Conservation (phyloP, 2,113 vertebrate species). For the Gymnobelideus leadbeateri region DNA sequence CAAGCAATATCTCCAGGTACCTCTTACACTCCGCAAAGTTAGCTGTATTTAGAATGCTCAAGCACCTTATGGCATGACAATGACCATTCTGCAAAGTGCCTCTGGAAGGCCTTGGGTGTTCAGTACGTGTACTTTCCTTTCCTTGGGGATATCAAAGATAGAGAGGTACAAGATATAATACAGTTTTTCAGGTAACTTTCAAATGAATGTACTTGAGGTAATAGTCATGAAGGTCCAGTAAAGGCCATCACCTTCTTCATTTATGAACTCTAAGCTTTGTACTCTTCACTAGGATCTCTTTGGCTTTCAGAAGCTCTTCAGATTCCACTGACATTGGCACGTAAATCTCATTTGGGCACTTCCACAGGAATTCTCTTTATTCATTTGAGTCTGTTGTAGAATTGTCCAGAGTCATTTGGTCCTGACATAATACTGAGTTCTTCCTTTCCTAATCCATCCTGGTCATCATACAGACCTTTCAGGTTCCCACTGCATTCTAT, state of each 20-base stretch:
- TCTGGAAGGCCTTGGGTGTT: constrained; percentile 97
- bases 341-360: constrained; percentile 98
- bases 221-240: constrained; percentile 98
- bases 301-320: constrained; percentile 95
- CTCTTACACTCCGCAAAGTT: no score
- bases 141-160: constrained; percentile 96
- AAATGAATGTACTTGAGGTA: constrained; percentile 97
- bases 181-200: constrained; percentile 95
- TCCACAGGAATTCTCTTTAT: constrained; percentile 98
- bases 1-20: no score
- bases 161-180: constrained; percentile 97
- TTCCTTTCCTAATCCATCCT: constrained; percentile 96
- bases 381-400: constrained; percentile 97
- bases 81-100: constrained; percentile 90
- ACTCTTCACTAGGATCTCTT: constrained; percentile 96
- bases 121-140: constrained; percentile 98
- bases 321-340: constrained; percentile 98
- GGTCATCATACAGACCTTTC: constrained; percentile 95
- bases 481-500: constrained; percentile 96
- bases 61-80: constrained; percentile 95
- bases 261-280: constrained; percentile 97
- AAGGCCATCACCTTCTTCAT: constrained; percentile 96
- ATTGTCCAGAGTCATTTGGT: constrained; percentile 97
- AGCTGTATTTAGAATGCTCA: constrained; percentile 97
- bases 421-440: constrained; percentile 96